phyloP scores from a whole-genome alignment of 2,888 invertebrate species.

The Tortricodes alternella region DNA sequence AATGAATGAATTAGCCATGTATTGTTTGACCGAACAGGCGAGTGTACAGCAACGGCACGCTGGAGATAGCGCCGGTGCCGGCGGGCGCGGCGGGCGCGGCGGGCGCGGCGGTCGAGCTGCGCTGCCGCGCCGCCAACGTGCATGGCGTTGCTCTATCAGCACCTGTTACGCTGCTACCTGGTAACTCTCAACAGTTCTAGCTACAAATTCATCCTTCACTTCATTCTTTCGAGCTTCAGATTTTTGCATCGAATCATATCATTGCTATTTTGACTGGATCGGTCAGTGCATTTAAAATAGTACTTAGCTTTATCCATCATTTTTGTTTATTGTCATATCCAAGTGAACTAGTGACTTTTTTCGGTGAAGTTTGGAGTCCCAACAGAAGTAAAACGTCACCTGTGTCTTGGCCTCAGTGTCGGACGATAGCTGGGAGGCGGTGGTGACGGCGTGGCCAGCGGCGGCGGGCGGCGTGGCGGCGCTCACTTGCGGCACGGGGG shows the following conservation, averaged over 20 bases:
- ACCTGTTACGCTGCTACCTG: constrained; percentile 88
- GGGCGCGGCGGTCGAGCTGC: constrained; percentile 46
- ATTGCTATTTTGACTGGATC: no score
- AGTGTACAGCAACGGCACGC: constrained; percentile 60
- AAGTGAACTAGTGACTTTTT: no score
- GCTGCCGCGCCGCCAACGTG: constrained; percentile 89
- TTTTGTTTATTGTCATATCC: no score
- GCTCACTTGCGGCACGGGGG: constrained; percentile 47
- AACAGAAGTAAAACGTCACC: neutral
- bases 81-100: constrained; percentile 28
- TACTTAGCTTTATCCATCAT: no score
- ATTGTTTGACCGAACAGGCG: constrained; percentile 34
- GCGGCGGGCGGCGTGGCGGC: constrained; percentile 59
- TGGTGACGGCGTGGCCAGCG: constrained; percentile 41
- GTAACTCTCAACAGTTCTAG: constrained; percentile 58
- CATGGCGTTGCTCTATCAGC: constrained; percentile 90
- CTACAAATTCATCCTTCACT: no score
- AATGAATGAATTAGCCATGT: neutral
- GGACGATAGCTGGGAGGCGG: constrained; percentile 53
- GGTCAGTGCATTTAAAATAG: no score
- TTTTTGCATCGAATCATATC: no score
- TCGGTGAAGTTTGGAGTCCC: no score
- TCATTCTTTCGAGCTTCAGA: no score
- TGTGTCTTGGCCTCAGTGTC: constrained; percentile 40
- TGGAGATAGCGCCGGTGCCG: constrained; percentile 52